Conservation (phyloP, 2,888 invertebrate genomes). For the Pterostichus madidus region DNA sequence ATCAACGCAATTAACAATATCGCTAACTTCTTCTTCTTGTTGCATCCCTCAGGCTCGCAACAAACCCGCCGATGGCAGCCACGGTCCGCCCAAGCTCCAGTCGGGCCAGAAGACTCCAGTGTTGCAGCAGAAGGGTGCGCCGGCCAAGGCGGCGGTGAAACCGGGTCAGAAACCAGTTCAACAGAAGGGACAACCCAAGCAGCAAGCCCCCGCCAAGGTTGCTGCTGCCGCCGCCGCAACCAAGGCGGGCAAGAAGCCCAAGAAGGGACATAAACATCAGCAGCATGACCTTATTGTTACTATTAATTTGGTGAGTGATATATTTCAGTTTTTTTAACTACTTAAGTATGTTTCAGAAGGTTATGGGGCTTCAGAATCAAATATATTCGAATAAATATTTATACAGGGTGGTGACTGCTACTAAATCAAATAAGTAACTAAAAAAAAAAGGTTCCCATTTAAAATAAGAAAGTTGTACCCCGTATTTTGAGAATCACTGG, state of each 20-base stretch:
- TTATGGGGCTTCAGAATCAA: too few relatives aligned
- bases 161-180: slow-evolving; percentile 85
- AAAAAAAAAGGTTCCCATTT: too few relatives aligned
- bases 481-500: too few relatives aligned
- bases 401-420: too few relatives aligned
- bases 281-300: slow-evolving; percentile 90
- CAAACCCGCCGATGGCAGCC: slow-evolving; percentile 89
- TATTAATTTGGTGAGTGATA: slow-evolving; percentile 86
- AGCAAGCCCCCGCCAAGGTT: slow-evolving; percentile 82
- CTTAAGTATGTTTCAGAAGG: too few relatives aligned
- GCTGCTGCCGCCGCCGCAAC: slow-evolving; percentile 80
- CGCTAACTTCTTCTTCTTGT: not conserved
- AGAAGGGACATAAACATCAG: slow-evolving; percentile 88
- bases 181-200: slow-evolving; percentile 87
- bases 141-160: slow-evolving; percentile 80
- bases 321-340: slow-evolving; percentile 69
- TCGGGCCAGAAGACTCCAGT: slow-evolving; percentile 84
- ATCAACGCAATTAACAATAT: too few relatives aligned
- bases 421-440: too few relatives aligned
- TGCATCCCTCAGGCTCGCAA: slow-evolving; percentile 85
- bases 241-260: slow-evolving; percentile 85
- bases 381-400: too few relatives aligned
- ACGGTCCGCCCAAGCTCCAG: slow-evolving; percentile 85
- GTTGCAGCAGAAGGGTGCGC: slow-evolving; percentile 80
- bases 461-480: too few relatives aligned